Evolutionary conservation across 35 echinoderm and acorn worm genomes (phyloP), one percentile per base, ranked within the genome.

Genomic region (Diadema setosum): DNA sequence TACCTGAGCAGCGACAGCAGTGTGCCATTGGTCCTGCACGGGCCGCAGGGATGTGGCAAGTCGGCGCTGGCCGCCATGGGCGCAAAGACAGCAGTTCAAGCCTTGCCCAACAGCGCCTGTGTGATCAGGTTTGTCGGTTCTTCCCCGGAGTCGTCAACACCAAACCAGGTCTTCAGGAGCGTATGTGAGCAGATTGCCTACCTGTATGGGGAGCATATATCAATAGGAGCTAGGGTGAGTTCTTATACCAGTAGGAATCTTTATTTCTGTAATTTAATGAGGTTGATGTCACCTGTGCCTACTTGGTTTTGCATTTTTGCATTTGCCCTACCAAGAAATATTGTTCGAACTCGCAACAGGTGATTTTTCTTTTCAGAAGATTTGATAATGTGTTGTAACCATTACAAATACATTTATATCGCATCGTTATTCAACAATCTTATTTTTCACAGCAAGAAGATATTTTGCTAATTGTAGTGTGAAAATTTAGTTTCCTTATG

Each of bases 191-290:
- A 99, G 86, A 91, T 99, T 25, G 89, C 96, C 1, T 94, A 94
- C 81, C 55, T 98, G 18, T 98, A 98, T 55, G 92, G 93, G 61
- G 92, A 94, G 56, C 92, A 98, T 94, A 94, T 98, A 80, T 94
- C 96, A 42, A 85, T 94, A 40, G 73, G 88, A 39, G 87, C 92
- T 20, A 93, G 85, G 93, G 96, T 98, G 86, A 94, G 83, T 59
- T n/a, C 9, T 11, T 11, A 67, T 31, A 24, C 63, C 0, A 23
- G 63, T 67, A 23, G 12, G 63, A 23, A 18, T 67, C 18, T 67
- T 67, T 67, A 26, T n/a, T n/a, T n/a, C n/a, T n/a, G n/a, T n/a
- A n/a, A n/a, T n/a, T n/a, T n/a, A n/a, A n/a, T n/a, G n/a, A n/a
- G n/a, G n/a, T n/a, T n/a, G n/a, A n/a, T n/a, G n/a, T n/a, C n/a